Base-by-base conservation (phyloP, 2,113 vertebrate genomes). In the Atrichornis clamosus region DNA sequence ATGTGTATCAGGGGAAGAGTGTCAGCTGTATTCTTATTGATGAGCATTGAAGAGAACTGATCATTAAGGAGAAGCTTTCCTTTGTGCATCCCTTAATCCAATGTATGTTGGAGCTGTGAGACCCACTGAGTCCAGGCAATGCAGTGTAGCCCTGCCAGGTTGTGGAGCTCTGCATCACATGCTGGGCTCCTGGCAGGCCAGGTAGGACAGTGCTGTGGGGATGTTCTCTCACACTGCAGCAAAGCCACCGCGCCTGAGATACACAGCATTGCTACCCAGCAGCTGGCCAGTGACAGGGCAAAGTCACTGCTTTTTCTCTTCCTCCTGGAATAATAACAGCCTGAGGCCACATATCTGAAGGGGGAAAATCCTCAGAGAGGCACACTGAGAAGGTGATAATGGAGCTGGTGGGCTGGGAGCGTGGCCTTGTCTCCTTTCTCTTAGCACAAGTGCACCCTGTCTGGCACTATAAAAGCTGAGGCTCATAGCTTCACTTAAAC, bases 171-270 rank as follows among this genome's bases (percentile, higher is more conserved):
- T 9, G 4, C 32, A 49, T 56, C 56, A 23, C 53, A 21, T 1
- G 1, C 67, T 42, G 35, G 62, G 49, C 52, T 79, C 42, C 53
- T 72, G 70, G 56, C 50, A 74, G 59, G 37, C 19, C n/a, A 27
- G 59, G 69, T 1, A 65, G 59, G 37, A 74, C 0, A 0, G 1
- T 1, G 15, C 50, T 68, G 21, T 2, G 4, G 30, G 14, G 44
- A 41, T 1, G 1, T 37, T 41, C 49, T 65, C n/a, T 50, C 4
- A 3, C 28, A 15, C 20, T 4, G 2, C 50, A 86, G 59, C 27
- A 42, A 42, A 74, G 50, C 41, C 19, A 84, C 1, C 6, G 27
- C 21, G 30, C 13, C 65, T 18, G 30, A 84, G 27, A 47, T 4
- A 18, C 10, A 21, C 24, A 52, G 65, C 62, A 41, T 33, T 64